Base-by-base conservation (phyloP, 2,797 vertebrate genomes). In the Diglossa cyanea region DNA sequence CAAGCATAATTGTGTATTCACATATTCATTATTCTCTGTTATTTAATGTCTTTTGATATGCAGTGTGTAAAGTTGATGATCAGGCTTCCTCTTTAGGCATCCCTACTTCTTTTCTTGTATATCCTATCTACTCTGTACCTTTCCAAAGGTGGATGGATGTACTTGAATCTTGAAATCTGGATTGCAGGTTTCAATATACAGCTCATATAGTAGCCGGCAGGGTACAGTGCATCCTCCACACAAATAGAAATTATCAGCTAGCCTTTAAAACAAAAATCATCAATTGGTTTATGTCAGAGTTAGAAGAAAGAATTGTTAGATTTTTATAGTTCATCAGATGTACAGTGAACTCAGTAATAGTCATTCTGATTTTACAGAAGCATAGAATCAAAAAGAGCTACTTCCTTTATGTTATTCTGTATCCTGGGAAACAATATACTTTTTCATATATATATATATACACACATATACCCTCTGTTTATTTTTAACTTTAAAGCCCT, bases 191-290 rank as follows among this genome's bases (percentile, higher is more conserved):
- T 98, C 97, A 76, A 96, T 2, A 8, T 97, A 98, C 50, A 98
- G 91, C 68, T 98, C 97, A 79, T 97, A 97, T 13, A 97, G 93
- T 19, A 98, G 94, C 75, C 91, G 96, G 45, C 89, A 86, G 40
- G 97, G 97, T 55, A 97, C 54, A 15, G 92, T 96, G 85, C 65
- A 94, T 68, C 97, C 97, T 96, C 97, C 80, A 13, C 96, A 95
- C 45, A 95, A 31, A 51, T 80, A 97, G 96, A 98, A 98, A 81
- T 98, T 97, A 88, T 98, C 97, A 37, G 96, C 85, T 87, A 97
- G 72, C 97, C 97, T 98, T 93, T 23, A 63, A 95, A 91, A 94
- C 12, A 93, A 65, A 82, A 65, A 47, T 62, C 10, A 75, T 63
- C 9, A 54, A 33, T 57, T 44, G 37, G 11, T 68, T 77, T 77